A percentile compares a stretch with the other conserved stretches of the same genome.
phyloP scores from a whole-genome alignment of 2,113 vertebrate genomes.

The Mus spicilegus region DNA sequence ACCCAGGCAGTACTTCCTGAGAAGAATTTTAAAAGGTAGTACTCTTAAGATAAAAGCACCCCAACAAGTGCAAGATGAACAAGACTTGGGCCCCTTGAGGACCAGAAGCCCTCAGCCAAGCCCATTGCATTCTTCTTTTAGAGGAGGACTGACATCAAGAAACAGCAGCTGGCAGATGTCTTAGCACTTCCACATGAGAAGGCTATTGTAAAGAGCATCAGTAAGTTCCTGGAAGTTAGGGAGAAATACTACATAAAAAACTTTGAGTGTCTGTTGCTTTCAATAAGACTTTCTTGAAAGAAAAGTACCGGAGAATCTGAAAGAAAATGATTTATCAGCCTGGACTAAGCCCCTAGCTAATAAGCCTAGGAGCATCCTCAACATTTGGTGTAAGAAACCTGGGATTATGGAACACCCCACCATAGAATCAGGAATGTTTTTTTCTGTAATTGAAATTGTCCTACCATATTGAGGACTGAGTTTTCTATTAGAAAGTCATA shows the following conservation, averaged over 20 bases:
- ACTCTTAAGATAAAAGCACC: conserved; percentile 69
- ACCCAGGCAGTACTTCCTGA: not conserved
- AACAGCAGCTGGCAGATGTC: conserved; percentile 70
- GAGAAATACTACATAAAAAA: not conserved
- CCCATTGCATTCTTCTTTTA: not conserved
- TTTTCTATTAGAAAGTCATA: conserved; percentile 1
- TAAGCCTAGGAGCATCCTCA: not conserved
- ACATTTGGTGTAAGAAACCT: not conserved
- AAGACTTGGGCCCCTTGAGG: conserved; percentile 7
- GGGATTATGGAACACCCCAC: not conserved
- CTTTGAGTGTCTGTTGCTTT: conserved; percentile 59
- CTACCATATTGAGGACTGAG: not conserved
- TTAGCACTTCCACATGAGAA: conserved; percentile 54
- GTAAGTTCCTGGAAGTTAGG: not conserved
- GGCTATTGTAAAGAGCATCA: conserved; percentile 68
- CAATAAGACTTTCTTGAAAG: conserved; percentile 63
- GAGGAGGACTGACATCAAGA: not conserved
- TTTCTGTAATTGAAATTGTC: not conserved
- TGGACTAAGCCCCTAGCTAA: not conserved
- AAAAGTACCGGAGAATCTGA: not conserved
- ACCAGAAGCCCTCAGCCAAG: not conserved
- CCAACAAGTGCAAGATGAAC: not conserved
- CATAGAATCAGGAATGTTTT: not conserved
- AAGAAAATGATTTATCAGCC: not conserved
- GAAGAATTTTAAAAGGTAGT: not conserved